Evolutionary conservation across 2,888 invertebrate species (phyloP).

Genomic region (Mythimna vitellina): DNA sequence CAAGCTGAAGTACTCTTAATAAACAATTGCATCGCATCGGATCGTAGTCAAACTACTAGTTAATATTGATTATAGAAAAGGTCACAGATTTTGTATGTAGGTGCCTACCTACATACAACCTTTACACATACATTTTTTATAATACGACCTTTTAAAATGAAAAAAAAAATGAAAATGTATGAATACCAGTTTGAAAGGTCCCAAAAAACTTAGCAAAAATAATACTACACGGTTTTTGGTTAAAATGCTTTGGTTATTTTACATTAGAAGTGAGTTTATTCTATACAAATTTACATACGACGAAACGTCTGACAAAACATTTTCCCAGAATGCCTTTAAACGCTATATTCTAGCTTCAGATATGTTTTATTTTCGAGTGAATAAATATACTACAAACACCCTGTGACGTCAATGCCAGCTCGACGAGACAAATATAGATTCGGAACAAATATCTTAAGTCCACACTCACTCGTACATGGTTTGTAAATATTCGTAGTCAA

Average conservation of each 20-base stretch:
- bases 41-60: no score
- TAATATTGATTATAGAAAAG: no score
- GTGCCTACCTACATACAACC: no score
- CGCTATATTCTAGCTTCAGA: not conserved
- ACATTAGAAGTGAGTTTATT: not conserved
- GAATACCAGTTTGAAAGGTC: no score
- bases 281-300: not conserved
- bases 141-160: no score
- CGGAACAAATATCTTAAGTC: conserved; percentile 40
- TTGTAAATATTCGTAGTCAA: not conserved
- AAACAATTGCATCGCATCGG: no score
- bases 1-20: no score
- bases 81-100: no score
- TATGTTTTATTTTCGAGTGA: conserved; percentile 1
- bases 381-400: conserved; percentile 22
- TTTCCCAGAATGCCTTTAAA: conserved; percentile 7
- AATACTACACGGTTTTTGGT: no score
- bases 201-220: no score
- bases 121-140: no score
- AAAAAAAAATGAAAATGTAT: no score
- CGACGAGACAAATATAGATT: conserved; percentile 38
- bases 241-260: not conserved
- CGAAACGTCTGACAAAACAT: not conserved
- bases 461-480: conserved; percentile 7
- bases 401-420: conserved; percentile 19